phyloP scores from a whole-genome alignment of 1,140 invertebrate species.

The Achatina immaculata region DNA sequence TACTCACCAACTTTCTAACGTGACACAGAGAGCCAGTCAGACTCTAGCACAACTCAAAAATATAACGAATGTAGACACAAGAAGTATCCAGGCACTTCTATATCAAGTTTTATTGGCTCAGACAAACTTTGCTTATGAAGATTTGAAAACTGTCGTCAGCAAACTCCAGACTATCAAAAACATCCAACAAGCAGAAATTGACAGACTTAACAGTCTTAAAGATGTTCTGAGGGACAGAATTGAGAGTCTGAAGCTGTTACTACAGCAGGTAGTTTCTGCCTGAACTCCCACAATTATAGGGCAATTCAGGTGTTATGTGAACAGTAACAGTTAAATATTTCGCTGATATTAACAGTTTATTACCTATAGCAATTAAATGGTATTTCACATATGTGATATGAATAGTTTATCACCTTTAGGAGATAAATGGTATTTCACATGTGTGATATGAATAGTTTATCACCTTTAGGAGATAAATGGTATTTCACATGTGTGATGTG shows the following conservation, averaged over 20 bases:
- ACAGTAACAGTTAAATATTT: too few relatives aligned
- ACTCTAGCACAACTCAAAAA: neutral
- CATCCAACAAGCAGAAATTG: neutral
- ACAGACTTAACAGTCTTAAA: neutral
- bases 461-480: too few relatives aligned
- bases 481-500: too few relatives aligned
- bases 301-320: too few relatives aligned
- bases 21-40: constrained; percentile 1
- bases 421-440: too few relatives aligned
- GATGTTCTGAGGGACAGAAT: neutral
- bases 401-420: too few relatives aligned
- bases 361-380: too few relatives aligned
- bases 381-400: too few relatives aligned
- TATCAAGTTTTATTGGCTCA: neutral
- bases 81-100: neutral
- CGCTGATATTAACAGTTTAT: too few relatives aligned
- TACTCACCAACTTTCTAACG: neutral
- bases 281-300: too few relatives aligned
- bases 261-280: constrained; percentile 6
- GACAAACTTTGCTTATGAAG: neutral
- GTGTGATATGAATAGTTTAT: too few relatives aligned
- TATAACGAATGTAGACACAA: neutral
- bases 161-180: neutral
- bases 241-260: neutral
- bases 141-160: neutral